phyloP scores from a whole-genome alignment of 2,113 vertebrate species.

The Mormyrus iriodes region DNA sequence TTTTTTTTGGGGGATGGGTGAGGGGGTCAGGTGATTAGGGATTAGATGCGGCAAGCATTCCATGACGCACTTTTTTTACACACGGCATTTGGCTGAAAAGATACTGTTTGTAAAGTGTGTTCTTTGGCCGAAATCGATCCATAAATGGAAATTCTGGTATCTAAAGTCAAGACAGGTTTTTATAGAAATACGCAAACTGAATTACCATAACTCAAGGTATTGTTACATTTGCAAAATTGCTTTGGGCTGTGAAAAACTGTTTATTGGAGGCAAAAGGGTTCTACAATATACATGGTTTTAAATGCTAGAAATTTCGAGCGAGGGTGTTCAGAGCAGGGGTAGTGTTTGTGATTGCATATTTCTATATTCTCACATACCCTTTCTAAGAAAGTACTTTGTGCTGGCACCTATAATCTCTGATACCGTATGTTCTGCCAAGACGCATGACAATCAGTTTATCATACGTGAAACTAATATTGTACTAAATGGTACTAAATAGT shows the following conservation, averaged over 20 bases:
- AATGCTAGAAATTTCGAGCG: too few species aligned
- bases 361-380: too few species aligned
- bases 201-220: not conserved
- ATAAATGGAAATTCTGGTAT: not conserved
- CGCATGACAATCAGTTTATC: too few species aligned
- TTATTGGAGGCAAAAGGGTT: not conserved
- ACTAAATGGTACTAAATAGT: not conserved
- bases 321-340: too few species aligned
- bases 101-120: not conserved
- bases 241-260: not conserved
- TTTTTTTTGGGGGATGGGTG: not conserved
- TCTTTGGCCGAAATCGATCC: not conserved
- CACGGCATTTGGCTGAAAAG: not conserved
- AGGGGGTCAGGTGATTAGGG: not conserved
- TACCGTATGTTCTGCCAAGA: too few species aligned
- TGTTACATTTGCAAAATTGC: not conserved
- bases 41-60: not conserved
- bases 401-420: too few species aligned
- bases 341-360: too few species aligned
- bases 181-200: not conserved
- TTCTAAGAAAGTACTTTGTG: too few species aligned
- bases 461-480: not conserved
- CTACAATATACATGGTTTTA: not conserved
- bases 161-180: too few species aligned
- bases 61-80: not conserved